phyloP scores from a whole-genome alignment of 2,113 vertebrate genomes.

The Agapornis roseicollis region DNA sequence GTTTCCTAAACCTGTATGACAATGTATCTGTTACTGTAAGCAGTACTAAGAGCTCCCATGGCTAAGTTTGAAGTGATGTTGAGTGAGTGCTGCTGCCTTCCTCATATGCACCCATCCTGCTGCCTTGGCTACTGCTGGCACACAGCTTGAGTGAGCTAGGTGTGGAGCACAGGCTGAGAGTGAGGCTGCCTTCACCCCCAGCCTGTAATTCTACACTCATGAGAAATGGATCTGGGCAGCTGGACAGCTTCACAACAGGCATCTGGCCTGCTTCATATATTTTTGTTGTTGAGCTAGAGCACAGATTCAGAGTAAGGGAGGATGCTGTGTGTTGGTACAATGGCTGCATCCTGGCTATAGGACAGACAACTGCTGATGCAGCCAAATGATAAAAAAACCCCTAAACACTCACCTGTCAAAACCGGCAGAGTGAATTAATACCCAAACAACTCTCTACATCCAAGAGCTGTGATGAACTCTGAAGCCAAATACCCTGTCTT shows the following conservation, averaged over 20 bases:
- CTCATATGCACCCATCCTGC: accelerated
- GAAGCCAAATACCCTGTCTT: not conserved
- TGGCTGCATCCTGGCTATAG: not conserved
- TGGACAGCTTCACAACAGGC: not conserved
- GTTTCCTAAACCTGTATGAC: not conserved
- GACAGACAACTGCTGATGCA: not conserved
- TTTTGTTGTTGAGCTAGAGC: not conserved
- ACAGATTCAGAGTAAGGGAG: not conserved
- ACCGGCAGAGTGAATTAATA: not conserved
- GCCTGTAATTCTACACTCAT: not conserved
- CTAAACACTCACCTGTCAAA: not conserved
- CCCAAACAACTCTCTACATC: not conserved
- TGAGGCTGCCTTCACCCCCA: not conserved
- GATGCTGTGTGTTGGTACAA: not conserved
- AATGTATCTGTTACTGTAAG: not conserved
- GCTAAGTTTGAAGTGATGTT: accelerated
- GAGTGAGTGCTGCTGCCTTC: not conserved
- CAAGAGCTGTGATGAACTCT: not conserved
- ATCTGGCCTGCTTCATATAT: not conserved
- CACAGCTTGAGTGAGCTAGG: not conserved
- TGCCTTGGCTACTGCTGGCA: accelerated
- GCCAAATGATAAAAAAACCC: not conserved
- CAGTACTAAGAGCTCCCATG: not conserved
- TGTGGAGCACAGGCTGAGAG: accelerated
- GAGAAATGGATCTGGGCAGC: not conserved